Evolutionary conservation across 2,888 invertebrate genomes (phyloP).

Genomic region (Zaprionus lineosus): DNA sequence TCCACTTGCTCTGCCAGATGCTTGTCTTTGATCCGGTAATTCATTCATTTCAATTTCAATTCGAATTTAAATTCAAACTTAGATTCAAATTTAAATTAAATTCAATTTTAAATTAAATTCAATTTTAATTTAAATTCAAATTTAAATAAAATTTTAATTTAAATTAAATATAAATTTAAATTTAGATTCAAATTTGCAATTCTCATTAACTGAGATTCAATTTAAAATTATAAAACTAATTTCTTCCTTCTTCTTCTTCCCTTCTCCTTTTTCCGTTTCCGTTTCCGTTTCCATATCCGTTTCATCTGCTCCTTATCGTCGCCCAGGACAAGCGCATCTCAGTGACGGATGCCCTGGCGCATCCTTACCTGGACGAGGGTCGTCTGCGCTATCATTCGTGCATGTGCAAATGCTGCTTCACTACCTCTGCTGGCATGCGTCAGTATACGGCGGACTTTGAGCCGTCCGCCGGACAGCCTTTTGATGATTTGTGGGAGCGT

Average conservation of each 20-base stretch:
- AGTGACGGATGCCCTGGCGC: conserved; percentile 96
- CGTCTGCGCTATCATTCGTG: conserved; percentile 99
- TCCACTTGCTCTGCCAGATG: conserved; percentile 98
- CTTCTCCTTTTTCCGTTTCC: too few species aligned
- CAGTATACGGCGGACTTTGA: conserved; percentile 97
- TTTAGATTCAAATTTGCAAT: neutral
- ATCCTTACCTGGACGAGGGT: conserved; percentile 99
- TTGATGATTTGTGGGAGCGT: conserved; percentile 98
- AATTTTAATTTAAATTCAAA: neutral
- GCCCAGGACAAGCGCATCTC: conserved; percentile 95
- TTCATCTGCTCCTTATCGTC: too few species aligned
- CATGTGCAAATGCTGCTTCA: conserved; percentile 99
- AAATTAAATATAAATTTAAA: neutral
- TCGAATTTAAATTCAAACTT: neutral
- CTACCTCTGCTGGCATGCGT: conserved; percentile 88
- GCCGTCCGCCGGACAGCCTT: conserved; percentile 93
- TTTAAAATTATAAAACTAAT: too few species aligned
- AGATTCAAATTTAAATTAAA: neutral
- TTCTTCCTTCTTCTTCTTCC: too few species aligned
- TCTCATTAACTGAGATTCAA: conserved; percentile 1
- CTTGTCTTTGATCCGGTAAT: conserved; percentile 98
- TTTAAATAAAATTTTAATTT: neutral
- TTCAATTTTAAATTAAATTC: neutral
- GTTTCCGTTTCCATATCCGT: too few species aligned
- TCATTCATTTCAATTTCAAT: too few species aligned